Percentiles rank a stretch among this genome's conserved stretches.
Evolutionary conservation across 2,888 invertebrate genomes (phyloP).

Genomic region (Exephanes ischioxanthus): DNA sequence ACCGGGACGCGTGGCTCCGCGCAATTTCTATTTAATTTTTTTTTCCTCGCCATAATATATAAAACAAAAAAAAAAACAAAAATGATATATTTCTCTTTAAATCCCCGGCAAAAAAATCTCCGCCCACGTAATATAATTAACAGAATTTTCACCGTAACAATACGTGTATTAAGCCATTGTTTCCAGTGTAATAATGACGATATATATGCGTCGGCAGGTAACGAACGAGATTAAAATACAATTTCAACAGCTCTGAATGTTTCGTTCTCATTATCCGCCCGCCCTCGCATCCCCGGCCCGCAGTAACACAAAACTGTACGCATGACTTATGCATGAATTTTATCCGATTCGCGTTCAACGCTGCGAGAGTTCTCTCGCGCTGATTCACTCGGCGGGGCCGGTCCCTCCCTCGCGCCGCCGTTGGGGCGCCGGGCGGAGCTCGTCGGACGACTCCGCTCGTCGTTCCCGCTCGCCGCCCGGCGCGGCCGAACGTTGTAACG

Average conservation of each 20-base stretch:
- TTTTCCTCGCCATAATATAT: no score
- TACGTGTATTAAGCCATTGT: constrained; percentile 26
- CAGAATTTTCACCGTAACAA: constrained; percentile 27
- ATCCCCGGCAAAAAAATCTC: not conserved
- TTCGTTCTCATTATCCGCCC: constrained; percentile 55
- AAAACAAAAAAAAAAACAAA: no score
- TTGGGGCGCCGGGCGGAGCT: constrained; percentile 5
- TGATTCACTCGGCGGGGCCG: not conserved
- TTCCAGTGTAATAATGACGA: constrained; percentile 42
- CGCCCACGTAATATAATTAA: constrained; percentile 1
- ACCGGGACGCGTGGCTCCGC: no score
- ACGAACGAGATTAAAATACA: constrained; percentile 51
- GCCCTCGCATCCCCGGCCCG: not conserved
- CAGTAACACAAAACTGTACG: constrained; percentile 44
- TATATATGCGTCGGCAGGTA: not conserved
- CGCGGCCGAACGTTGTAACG: constrained; percentile 70
- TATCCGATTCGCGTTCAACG: constrained; percentile 48
- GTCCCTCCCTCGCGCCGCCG: not conserved
- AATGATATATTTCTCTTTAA: not conserved
- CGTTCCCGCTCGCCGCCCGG: constrained; percentile 55
- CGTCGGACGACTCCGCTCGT: constrained; percentile 43
- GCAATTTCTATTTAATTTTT: no score
- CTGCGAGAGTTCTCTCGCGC: constrained; percentile 29
- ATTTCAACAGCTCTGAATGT: constrained; percentile 46
- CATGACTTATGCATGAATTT: constrained; percentile 63